Conservation (phyloP, 2,797 vertebrate species). For the Sciurus vulgaris region DNA sequence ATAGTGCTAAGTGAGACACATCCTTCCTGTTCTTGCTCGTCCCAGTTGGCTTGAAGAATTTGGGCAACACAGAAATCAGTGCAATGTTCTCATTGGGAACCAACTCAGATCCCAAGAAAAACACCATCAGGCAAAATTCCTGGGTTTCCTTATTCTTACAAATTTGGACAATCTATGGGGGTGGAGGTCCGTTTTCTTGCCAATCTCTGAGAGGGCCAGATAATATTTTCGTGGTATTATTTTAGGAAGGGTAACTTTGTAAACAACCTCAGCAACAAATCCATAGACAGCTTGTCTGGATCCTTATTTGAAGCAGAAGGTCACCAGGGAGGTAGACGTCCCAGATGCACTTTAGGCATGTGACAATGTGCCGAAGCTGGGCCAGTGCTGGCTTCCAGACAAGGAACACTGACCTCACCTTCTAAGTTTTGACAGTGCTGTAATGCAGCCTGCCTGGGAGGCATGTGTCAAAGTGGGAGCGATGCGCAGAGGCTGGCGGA, state of each 20-base stretch:
- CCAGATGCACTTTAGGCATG: conserved; percentile 25
- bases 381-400: background rate
- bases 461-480: background rate
- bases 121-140: conserved; percentile 31
- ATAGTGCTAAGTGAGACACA: background rate
- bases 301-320: conserved; percentile 67
- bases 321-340: conserved; percentile 68
- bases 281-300: conserved; percentile 68
- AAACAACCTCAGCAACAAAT: conserved; percentile 69
- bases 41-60: background rate
- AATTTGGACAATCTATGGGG: background rate
- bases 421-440: background rate
- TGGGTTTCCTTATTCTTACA: conserved; percentile 48
- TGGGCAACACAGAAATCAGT: background rate
- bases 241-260: conserved; percentile 72
- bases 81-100: background rate
- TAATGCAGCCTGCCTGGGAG: background rate
- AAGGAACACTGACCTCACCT: conserved; percentile 27
- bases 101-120: conserved; percentile 20
- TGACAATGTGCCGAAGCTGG: background rate
- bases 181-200: conserved; percentile 1
- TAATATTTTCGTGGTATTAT: conserved; percentile 61
- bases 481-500: fast-evolving
- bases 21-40: background rate
- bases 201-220: background rate